Base-by-base conservation (phyloP, 2,888 invertebrate genomes). In the Xestobium rufovillosum region DNA sequence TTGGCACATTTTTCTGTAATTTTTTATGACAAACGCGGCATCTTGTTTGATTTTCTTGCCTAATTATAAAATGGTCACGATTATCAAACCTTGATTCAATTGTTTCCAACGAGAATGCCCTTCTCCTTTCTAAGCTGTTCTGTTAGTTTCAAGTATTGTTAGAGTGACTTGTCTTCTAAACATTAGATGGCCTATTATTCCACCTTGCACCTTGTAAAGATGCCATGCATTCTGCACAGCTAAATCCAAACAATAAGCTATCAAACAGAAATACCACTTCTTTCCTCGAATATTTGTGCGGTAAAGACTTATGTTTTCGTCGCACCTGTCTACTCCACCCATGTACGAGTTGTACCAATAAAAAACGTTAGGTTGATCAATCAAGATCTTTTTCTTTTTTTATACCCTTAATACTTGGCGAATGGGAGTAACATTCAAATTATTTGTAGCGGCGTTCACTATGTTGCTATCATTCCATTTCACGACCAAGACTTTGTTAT, bases 231-330 rank as follows among this genome's bases (percentile, higher is more conserved):
- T 56, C 26, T 51, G 53, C 33, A 36, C 40, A 14, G 45, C 45
- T 42, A 45, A 43, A 39, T 52, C 48, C 16, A 53, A 15, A 25
- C 26, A 37, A 23, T 52, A 44, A 19, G 38, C 29, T 26, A 53
- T 34, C 12, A 53, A 32, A 14, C 47, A 44, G 34, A 53, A 50
- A 41, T 55, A 53, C 47, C 50, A 51, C 19, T 55, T 52, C 38
- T 52, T 53, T 9, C 49, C 50, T 36, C 53, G 41, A 1, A 53
- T 49, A 2, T 34, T 31, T 12, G 38, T 36, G 32, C 47, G 31
- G 35, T 52, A 53, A 3, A 49, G 36, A 32, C 47, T 45, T 3
- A 53, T 41, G 29, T 53, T 51, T 31, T 53, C 47, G 35, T 53
- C 49, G 26, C 38, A 31, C 13, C 43, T 14, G 26, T 51, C 46